phyloP scores from a whole-genome alignment of 2,113 vertebrate species.

The Anser cygnoides region DNA sequence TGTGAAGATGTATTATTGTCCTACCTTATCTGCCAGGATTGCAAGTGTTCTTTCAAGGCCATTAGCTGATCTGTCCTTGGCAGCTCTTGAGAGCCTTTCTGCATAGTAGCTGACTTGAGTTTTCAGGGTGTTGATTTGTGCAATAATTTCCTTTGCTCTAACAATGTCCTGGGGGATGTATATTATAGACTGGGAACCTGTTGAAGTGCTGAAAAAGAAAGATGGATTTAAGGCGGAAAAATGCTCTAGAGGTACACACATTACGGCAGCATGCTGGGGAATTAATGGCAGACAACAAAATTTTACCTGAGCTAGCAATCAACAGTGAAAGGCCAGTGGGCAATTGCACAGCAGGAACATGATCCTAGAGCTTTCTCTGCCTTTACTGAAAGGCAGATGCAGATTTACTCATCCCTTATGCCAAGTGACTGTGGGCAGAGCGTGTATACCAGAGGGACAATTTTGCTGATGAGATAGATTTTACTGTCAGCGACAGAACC shows the following conservation, averaged over 20 bases:
- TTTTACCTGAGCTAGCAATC: conserved; percentile 23
- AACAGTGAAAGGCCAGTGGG: conserved; percentile 46
- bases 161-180: conserved; percentile 93
- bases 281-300: conserved; percentile 44
- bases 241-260: not conserved
- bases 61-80: conserved; percentile 93
- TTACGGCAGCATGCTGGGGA: conserved; percentile 37
- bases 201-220: conserved; percentile 80
- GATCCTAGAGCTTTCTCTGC: conserved; percentile 14
- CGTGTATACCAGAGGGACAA: not conserved
- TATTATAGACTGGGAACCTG: conserved; percentile 92
- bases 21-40: conserved; percentile 95
- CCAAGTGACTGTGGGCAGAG: not conserved
- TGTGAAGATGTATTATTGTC: not conserved
- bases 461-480: not conserved
- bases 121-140: conserved; percentile 96
- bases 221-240: conserved; percentile 21
- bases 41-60: conserved; percentile 94
- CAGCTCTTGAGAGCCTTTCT: conserved; percentile 93
- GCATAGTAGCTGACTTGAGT: conserved; percentile 98
- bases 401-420: not conserved
- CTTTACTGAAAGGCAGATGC: conserved; percentile 14
- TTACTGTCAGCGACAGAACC: not conserved
- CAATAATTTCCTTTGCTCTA: conserved; percentile 96
- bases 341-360: conserved; percentile 59